Percentiles rank a stretch among this genome's conserved stretches.
These are phyloP conservation scores for Drosophila sordidapex DNA, from an alignment of 2,888 invertebrate genomes.

Conservation along the genomic window DNA sequence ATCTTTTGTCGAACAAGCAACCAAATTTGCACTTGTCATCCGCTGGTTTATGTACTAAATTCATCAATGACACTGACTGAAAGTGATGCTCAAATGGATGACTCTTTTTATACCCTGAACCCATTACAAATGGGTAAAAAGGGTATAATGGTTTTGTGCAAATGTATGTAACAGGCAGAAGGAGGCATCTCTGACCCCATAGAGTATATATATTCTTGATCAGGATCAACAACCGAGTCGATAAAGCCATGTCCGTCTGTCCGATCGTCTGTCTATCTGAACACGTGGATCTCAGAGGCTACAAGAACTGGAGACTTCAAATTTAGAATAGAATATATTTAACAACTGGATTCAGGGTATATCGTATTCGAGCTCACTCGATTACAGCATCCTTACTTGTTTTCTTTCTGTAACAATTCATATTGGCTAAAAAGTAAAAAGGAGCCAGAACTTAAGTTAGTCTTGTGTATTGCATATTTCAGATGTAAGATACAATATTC, in stretches of 20 bases:
- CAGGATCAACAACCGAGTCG: too few relatives aligned
- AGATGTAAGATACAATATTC: neutral
- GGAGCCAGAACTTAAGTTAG: neutral
- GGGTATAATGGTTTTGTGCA: too few relatives aligned
- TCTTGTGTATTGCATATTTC: neutral
- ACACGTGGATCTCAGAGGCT: too few relatives aligned
- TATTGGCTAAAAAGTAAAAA: neutral
- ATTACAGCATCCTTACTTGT: neutral
- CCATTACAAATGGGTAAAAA: too few relatives aligned
- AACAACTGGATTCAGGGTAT: too few relatives aligned
- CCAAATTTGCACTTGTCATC: constrained; percentile 78
- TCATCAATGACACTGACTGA: constrained; percentile 24
- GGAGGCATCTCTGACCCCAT: too few relatives aligned
- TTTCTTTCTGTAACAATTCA: neutral
- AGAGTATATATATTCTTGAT: neutral
- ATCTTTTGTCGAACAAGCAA: constrained; percentile 75
- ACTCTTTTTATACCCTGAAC: neutral
- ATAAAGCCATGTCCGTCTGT: too few relatives aligned
- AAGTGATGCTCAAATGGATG: constrained; percentile 17
- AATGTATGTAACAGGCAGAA: too few relatives aligned
- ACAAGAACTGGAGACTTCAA: too few relatives aligned
- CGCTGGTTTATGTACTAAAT: constrained; percentile 60
- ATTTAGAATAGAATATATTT: too few relatives aligned
- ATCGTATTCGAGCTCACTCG: too few relatives aligned
- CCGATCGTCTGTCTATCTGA: too few relatives aligned